These are phyloP conservation scores for Acrocephalus arundinaceus DNA, from an alignment of 2,113 vertebrate species.

Conservation along the genomic window DNA sequence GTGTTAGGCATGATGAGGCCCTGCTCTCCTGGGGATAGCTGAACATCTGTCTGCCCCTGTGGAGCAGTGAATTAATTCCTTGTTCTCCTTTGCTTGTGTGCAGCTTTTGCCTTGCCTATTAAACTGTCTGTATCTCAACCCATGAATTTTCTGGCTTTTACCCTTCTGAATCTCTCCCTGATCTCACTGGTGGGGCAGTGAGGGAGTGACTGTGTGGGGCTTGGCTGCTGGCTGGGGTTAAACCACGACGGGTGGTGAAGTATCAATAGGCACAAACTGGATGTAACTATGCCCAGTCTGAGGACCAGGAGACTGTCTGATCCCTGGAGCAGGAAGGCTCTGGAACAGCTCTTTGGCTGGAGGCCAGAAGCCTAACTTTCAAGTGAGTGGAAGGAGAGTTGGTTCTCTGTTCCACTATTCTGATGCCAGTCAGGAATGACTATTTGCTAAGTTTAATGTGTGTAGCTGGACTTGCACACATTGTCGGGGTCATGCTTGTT, in stretches of 20 bases:
- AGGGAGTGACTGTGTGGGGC: background rate
- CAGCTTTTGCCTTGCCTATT: background rate
- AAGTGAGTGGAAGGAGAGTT: background rate
- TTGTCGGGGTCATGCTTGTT: background rate
- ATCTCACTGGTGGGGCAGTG: background rate
- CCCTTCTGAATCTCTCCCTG: background rate
- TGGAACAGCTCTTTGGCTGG: background rate
- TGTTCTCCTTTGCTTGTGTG: background rate
- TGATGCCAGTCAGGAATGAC: background rate
- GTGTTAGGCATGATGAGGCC: fast-evolving
- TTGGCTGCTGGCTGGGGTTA: background rate
- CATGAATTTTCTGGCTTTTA: background rate
- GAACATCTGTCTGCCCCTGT: background rate
- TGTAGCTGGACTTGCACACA: background rate
- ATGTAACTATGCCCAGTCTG: background rate
- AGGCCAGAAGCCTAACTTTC: background rate
- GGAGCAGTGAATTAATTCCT: background rate
- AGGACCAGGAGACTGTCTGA: background rate
- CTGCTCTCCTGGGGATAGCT: background rate
- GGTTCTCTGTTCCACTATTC: background rate
- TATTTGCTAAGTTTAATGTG: background rate
- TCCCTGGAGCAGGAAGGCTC: constrained; percentile 9
- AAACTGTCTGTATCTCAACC: background rate
- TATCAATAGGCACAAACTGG: background rate
- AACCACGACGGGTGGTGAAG: fast-evolving